A percentile compares a stretch with the other conserved stretches of the same genome.
These are phyloP conservation scores for Nesidiocoris tenuis DNA, from an alignment of 2,888 invertebrate genomes.

Conservation along the genomic window DNA sequence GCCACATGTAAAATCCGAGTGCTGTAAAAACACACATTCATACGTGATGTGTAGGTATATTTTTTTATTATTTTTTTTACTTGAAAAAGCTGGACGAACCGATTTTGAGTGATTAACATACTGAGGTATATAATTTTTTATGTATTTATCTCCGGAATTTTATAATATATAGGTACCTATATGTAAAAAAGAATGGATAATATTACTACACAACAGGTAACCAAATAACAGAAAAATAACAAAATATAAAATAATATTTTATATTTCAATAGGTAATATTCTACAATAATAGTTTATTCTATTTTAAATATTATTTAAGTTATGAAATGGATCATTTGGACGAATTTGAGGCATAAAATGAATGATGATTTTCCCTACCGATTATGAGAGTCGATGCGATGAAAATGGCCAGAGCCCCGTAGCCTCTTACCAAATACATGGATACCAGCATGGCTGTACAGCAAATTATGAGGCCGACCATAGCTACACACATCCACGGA, in stretches of 20 bases:
- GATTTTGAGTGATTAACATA: not conserved
- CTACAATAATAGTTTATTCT: too few species aligned
- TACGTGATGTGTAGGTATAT: not conserved
- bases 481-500: conserved; percentile 56
- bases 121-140: too few species aligned
- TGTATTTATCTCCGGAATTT: too few species aligned
- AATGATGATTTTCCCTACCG: conserved; percentile 48
- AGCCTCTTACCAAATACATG: conserved; percentile 49
- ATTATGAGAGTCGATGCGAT: conserved; percentile 47
- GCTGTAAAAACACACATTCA: conserved; percentile 28
- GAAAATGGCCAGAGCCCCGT: conserved; percentile 47
- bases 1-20: conserved; percentile 54
- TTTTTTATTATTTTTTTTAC: conserved; percentile 3
- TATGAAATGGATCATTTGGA: too few species aligned
- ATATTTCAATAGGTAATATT: too few species aligned
- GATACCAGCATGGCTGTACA: conserved; percentile 50
- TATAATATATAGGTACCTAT: too few species aligned
- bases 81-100: not conserved
- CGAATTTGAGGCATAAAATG: too few species aligned
- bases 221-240: too few species aligned
- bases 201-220: too few species aligned
- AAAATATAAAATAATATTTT: too few species aligned
- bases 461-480: conserved; percentile 54
- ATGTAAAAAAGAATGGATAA: too few species aligned
- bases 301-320: too few species aligned